A percentile compares a stretch with the other conserved stretches of the same genome.
phyloP scores from a whole-genome alignment of 1,140 invertebrate genomes.

The Temnothorax longispinosus region DNA sequence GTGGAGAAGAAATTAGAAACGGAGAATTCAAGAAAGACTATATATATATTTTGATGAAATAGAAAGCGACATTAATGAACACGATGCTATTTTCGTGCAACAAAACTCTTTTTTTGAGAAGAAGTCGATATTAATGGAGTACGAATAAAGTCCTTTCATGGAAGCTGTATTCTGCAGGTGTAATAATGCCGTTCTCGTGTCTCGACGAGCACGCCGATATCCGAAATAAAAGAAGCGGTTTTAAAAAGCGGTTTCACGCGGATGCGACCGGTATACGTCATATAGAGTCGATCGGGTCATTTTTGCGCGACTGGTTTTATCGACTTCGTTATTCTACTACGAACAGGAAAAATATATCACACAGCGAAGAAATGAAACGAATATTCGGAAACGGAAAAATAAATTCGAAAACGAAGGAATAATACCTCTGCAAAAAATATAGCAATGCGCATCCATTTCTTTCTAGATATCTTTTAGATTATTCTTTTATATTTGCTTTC shows the following conservation, averaged over 20 bases:
- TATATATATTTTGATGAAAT: conserved; percentile 3
- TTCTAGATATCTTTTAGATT: not conserved
- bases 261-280: conserved; percentile 28
- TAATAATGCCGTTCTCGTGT: conserved; percentile 7
- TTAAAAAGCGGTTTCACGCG: conserved; percentile 47
- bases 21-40: not conserved
- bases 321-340: conserved; percentile 26
- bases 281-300: conserved; percentile 34
- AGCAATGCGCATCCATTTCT: not conserved
- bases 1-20: not conserved
- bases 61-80: conserved; percentile 20
- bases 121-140: conserved; percentile 5
- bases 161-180: conserved; percentile 4
- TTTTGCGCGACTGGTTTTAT: conserved; percentile 45
- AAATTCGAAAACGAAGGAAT: not conserved
- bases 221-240: conserved; percentile 40
- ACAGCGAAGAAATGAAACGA: not conserved
- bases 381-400: conserved; percentile 30
- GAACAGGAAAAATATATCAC: not conserved
- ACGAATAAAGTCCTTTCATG: not conserved
- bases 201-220: conserved; percentile 3
- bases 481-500: not conserved
- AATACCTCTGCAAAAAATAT: not conserved
- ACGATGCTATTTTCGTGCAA: not conserved
- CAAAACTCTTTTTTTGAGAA: conserved; percentile 1